Base-by-base conservation (phyloP, 1,140 invertebrate genomes). In the Heliconius eleuchia region DNA sequence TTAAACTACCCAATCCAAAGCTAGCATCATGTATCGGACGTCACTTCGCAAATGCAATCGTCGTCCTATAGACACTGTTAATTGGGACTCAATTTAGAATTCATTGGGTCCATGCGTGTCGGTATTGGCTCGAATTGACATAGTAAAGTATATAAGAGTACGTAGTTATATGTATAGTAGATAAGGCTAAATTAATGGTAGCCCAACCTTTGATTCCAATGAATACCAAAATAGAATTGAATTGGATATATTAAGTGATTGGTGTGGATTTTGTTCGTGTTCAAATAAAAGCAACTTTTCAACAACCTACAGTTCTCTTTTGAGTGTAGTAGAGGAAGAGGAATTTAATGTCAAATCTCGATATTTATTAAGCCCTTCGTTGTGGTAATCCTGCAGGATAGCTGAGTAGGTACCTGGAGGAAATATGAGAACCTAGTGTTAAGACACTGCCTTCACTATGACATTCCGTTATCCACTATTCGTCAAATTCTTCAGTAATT, bases 41-140 rank as follows among this genome's bases (percentile, higher is more conserved):
- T 66, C 60, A 66, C 60, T 66, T 30, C 8, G 60, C 60, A 66
- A 66, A 66, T 66, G 60, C 60, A 66, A 66, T 66, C 60, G 60
- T 66, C 27, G 13, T 66, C 27, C 37, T 72, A 72, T 72, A 72
- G 71, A 72, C 71, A 72, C 23, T 74, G 73, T 57, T 74, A 74
- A 74, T 74, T 74, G 73, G 27, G 46, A 55, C 46, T 46, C 73
- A 74, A 74, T 74, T 74, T 74, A 74, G 73, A 6, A 74, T 74
- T 74, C 73, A 74, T 74, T 74, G 73, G 50, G 27, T 57, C 18
- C 73, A 9, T 57, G 50, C 30, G 42, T 74, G 73, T 74, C 57
- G 46, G 55, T 42, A 57, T 74, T 52, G 73, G 52, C 3, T 37
- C 30, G 16, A 37, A 55, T 46, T 57, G 73, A 57, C 42, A 52